Conservation (phyloP, 2,113 vertebrate species). For the Oncorhynchus masou region DNA sequence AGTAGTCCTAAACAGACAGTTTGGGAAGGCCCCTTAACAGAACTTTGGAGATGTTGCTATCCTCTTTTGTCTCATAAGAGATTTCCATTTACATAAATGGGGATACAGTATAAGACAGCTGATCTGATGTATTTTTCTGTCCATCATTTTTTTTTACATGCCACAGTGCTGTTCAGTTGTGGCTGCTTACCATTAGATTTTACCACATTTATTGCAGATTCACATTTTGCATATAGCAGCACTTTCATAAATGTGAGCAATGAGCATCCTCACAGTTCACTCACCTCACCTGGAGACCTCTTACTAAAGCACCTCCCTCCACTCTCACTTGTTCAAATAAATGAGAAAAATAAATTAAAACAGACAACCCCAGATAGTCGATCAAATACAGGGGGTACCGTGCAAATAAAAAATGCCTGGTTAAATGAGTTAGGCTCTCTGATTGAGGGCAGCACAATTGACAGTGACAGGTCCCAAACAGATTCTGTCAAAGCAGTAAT, state of each 20-base stretch:
- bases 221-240: neutral
- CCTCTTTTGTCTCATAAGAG: too few relatives aligned
- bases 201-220: neutral
- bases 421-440: constrained; percentile 48
- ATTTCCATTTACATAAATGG: too few relatives aligned
- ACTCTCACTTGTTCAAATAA: neutral
- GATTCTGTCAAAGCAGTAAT: constrained; percentile 50
- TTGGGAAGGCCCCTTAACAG: too few relatives aligned
- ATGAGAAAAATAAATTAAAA: constrained; percentile 7
- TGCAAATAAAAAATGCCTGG: constrained; percentile 47
- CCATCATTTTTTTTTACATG: neutral
- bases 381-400: constrained; percentile 31
- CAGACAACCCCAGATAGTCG: constrained; percentile 18
- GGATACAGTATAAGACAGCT: too few relatives aligned
- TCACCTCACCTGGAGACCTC: neutral
- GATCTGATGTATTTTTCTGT: too few relatives aligned
- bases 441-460: constrained; percentile 52
- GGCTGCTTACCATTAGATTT: neutral
- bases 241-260: neutral
- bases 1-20: neutral
- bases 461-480: constrained; percentile 48
- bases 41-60: too few relatives aligned
- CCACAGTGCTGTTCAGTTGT: neutral
- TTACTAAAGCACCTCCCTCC: neutral
- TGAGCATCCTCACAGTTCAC: neutral